A percentile compares a stretch with the other conserved stretches of the same genome.
These are phyloP conservation scores for Helogale parvula DNA, from an alignment of 2,113 vertebrate genomes.

Conservation along the genomic window DNA sequence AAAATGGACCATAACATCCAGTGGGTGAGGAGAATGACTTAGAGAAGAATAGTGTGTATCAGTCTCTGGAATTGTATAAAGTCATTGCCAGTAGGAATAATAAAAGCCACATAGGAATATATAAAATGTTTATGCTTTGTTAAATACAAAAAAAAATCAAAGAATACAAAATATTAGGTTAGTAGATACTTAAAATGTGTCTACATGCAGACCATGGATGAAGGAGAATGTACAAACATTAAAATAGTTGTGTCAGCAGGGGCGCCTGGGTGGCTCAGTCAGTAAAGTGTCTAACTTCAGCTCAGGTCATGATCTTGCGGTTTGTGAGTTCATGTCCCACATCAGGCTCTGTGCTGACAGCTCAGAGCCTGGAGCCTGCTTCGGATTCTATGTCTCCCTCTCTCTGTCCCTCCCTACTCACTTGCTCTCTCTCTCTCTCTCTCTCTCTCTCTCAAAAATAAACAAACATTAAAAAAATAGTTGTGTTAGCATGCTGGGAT, in stretches of 20 bases:
- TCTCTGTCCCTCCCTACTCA: too few relatives aligned
- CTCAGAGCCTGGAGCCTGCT: too few relatives aligned
- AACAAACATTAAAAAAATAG: not conserved
- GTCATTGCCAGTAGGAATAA: not conserved
- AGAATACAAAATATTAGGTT: not conserved
- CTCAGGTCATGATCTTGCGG: too few relatives aligned
- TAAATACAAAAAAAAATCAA: constrained; percentile 10
- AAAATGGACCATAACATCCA: not conserved
- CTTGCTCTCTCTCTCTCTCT: too few relatives aligned
- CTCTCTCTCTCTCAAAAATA: too few relatives aligned
- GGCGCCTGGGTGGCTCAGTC: too few relatives aligned
- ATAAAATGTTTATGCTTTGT: not conserved
- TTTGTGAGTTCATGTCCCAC: too few relatives aligned
- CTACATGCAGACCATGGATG: not conserved
- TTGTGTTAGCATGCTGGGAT: not conserved
- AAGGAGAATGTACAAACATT: not conserved
- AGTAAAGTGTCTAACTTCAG: too few relatives aligned
- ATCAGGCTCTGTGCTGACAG: too few relatives aligned
- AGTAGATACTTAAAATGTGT: not conserved
- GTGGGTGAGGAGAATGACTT: not conserved
- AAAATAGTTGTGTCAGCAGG: not conserved
- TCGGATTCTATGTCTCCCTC: too few relatives aligned
- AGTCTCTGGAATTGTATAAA: not conserved
- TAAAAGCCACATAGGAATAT: not conserved
- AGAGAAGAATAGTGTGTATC: not conserved